Evolutionary conservation across 1,140 invertebrate genomes (phyloP).

Genomic region (Zaprionus tsacasi): DNA sequence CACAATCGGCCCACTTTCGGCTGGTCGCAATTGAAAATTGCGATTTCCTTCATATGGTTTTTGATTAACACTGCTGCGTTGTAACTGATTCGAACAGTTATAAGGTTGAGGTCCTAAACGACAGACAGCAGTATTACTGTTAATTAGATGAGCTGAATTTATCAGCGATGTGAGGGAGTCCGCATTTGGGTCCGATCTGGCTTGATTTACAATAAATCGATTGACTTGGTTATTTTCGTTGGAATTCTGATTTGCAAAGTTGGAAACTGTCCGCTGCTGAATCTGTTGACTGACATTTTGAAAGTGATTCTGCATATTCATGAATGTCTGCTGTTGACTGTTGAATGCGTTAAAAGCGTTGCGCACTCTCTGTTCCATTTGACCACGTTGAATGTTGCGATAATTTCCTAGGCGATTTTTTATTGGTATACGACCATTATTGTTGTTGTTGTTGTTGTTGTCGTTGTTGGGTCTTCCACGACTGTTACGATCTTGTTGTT

Average conservation of each 20-base stretch:
- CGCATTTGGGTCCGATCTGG: neutral
- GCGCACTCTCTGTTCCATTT: constrained; percentile 30
- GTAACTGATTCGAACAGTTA: neutral
- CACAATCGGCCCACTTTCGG: neutral
- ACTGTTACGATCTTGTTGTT: neutral
- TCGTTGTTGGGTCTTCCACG: neutral
- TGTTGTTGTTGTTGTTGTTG: constrained; percentile 13
- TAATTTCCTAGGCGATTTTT: constrained; percentile 5
- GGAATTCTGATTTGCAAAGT: neutral
- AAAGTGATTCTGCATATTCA: constrained; percentile 18
- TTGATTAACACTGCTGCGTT: neutral
- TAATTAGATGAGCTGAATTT: constrained; percentile 16
- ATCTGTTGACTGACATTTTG: constrained; percentile 4
- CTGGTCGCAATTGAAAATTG: constrained; percentile 3
- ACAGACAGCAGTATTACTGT: neutral
- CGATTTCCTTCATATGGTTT: neutral
- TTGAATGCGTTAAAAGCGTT: constrained; percentile 36
- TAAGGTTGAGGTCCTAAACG: neutral
- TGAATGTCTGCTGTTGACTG: constrained; percentile 8
- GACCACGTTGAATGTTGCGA: constrained; percentile 25
- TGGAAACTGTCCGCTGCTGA: neutral
- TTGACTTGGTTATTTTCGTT: neutral
- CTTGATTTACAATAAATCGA: neutral
- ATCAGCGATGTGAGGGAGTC: constrained; percentile 11
- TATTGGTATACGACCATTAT: neutral